These are phyloP conservation scores for Eristalinus sepulchralis DNA, from an alignment of 2,888 invertebrate genomes.

Conservation along the genomic window DNA sequence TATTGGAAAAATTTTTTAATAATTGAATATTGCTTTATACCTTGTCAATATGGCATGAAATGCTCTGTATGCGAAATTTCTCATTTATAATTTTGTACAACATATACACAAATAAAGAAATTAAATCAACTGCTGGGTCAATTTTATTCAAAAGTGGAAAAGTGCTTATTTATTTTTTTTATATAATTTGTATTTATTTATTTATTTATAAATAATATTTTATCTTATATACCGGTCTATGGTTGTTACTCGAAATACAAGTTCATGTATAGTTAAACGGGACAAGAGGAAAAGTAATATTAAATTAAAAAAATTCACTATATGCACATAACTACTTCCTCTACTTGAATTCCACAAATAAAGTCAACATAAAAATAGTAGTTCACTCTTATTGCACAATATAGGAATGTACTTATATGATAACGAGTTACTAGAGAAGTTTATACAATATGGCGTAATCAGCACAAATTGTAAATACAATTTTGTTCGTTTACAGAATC, in stretches of 20 bases:
- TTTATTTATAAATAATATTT: too few relatives aligned
- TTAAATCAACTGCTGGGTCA: background rate
- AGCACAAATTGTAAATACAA: background rate
- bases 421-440: background rate
- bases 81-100: conserved; percentile 68
- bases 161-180: too few relatives aligned
- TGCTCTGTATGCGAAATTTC: conserved; percentile 63
- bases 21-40: conserved; percentile 57
- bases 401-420: background rate
- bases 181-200: too few relatives aligned
- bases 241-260: too few relatives aligned
- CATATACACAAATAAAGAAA: conserved; percentile 64
- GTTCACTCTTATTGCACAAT: too few relatives aligned
- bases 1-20: conserved; percentile 45
- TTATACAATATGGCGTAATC: background rate
- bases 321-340: too few relatives aligned
- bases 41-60: conserved; percentile 65
- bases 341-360: background rate
- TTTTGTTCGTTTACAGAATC: background rate
- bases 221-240: too few relatives aligned
- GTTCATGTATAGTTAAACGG: too few relatives aligned
- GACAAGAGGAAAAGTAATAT: too few relatives aligned
- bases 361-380: background rate
- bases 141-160: background rate
- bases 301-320: too few relatives aligned